phyloP scores from a whole-genome alignment of 2,888 invertebrate genomes.

The Sylvicola cinctus region DNA sequence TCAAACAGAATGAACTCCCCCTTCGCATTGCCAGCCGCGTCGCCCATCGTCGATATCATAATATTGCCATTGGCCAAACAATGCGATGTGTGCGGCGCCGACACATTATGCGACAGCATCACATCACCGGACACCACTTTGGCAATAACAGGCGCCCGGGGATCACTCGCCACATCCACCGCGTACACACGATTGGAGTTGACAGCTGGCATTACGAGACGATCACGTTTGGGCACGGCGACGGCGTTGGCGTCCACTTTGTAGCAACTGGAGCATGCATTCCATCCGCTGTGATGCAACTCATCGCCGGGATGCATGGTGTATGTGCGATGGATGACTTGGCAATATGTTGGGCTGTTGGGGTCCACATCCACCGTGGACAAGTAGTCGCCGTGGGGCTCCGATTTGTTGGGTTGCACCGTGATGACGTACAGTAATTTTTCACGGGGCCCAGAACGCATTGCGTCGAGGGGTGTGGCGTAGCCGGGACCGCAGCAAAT shows the following conservation, averaged over 20 bases:
- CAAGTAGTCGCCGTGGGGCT: slow-evolving; percentile 62
- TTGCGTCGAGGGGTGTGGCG: slow-evolving; percentile 60
- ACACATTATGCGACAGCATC: slow-evolving; percentile 51
- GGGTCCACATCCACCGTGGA: slow-evolving; percentile 87
- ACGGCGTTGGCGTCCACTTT: slow-evolving; percentile 20
- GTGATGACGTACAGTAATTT: slow-evolving; percentile 78
- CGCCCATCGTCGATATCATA: slow-evolving; percentile 90
- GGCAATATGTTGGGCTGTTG: slow-evolving; percentile 56
- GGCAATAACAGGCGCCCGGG: slow-evolving; percentile 45
- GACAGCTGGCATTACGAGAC: slow-evolving; percentile 63
- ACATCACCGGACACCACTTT: slow-evolving; percentile 67
- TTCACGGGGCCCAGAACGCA: slow-evolving; percentile 62
- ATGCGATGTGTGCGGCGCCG: slow-evolving; percentile 86
- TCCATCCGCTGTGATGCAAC: slow-evolving; percentile 93
- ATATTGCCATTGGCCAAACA: slow-evolving; percentile 83
- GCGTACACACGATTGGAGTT: slow-evolving; percentile 67
- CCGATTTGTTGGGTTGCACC: slow-evolving; percentile 45
- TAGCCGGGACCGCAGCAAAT: slow-evolving; percentile 49
- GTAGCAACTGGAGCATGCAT: slow-evolving; percentile 86
- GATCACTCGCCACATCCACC: slow-evolving; percentile 56
- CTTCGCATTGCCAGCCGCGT: slow-evolving; percentile 60
- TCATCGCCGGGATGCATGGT: slow-evolving; percentile 67
- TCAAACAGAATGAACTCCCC: slow-evolving; percentile 81
- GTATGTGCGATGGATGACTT: slow-evolving; percentile 70
- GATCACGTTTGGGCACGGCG: slow-evolving; percentile 40